A percentile compares a stretch with the other conserved stretches of the same genome.
Evolutionary conservation across 2,888 invertebrate genomes (phyloP).

Genomic region (Carcina quercana): DNA sequence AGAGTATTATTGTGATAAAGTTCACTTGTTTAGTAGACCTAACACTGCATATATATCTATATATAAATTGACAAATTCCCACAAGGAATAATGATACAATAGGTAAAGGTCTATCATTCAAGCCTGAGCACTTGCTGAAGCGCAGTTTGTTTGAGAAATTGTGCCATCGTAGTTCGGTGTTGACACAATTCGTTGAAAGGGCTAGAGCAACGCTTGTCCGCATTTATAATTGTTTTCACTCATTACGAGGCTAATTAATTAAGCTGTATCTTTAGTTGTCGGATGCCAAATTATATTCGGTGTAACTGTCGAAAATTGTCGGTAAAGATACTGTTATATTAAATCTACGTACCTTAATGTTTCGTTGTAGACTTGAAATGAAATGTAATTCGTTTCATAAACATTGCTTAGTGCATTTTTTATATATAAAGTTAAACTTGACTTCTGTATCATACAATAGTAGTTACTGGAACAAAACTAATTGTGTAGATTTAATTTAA

Average conservation of each 20-base stretch:
- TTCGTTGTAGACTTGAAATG: conserved; percentile 38
- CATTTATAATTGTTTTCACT: conserved; percentile 48
- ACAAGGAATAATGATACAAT: no score
- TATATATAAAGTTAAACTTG: conserved; percentile 33
- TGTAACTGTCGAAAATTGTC: conserved; percentile 31
- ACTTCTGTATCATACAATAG: conserved; percentile 49
- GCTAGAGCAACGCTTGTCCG: conserved; percentile 49
- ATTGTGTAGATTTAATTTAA: conserved; percentile 60
- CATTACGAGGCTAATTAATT: conserved; percentile 44
- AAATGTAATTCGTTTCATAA: conserved; percentile 36
- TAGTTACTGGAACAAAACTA: conserved; percentile 38
- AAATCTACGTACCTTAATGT: conserved; percentile 1
- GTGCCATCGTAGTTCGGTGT: conserved; percentile 4
- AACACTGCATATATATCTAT: no score
- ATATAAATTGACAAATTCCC: no score
- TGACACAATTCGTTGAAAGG: conserved; percentile 9
- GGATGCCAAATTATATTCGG: conserved; percentile 65
- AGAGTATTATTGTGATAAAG: conserved; percentile 23
- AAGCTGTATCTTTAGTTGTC: conserved; percentile 56
- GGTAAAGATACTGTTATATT: conserved; percentile 1
- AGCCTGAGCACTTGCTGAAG: background rate
- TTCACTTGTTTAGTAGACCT: conserved; percentile 16
- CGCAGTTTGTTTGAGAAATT: conserved; percentile 1
- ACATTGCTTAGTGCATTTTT: conserved; percentile 46
- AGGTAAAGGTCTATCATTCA: background rate